phyloP scores from a whole-genome alignment of 2,797 vertebrate genomes.

The Dermochelys coriacea region DNA sequence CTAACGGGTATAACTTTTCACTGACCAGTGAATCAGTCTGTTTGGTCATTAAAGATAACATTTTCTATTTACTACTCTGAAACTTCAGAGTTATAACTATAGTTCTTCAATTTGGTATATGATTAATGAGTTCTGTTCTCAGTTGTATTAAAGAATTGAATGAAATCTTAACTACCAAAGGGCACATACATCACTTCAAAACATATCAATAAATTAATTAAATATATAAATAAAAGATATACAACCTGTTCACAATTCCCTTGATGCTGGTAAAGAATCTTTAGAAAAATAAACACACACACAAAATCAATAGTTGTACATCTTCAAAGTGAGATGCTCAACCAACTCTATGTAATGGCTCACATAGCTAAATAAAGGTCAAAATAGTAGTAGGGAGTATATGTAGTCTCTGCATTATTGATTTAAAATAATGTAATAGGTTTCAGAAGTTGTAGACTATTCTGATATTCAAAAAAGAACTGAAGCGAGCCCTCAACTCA shows the following conservation, averaged over 20 bases:
- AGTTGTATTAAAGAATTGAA: slow-evolving; percentile 70
- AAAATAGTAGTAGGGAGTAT: slow-evolving; percentile 43
- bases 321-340: slow-evolving; percentile 67
- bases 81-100: slow-evolving; percentile 58
- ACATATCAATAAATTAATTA: slow-evolving; percentile 61
- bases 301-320: slow-evolving; percentile 61
- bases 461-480: not conserved
- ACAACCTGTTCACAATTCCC: slow-evolving; percentile 43
- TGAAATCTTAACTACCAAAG: slow-evolving; percentile 71
- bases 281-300: slow-evolving; percentile 67
- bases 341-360: slow-evolving; percentile 40
- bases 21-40: slow-evolving; percentile 55
- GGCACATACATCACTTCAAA: slow-evolving; percentile 65
- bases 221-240: slow-evolving; percentile 54
- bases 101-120: slow-evolving; percentile 35
- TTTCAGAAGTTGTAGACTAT: slow-evolving; percentile 7
- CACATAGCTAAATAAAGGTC: slow-evolving; percentile 35
- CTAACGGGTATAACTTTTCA: slow-evolving; percentile 50
- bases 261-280: slow-evolving; percentile 42
- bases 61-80: slow-evolving; percentile 60
- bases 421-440: slow-evolving; percentile 46
- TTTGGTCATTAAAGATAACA: slow-evolving; percentile 61
- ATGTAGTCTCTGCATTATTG: slow-evolving; percentile 14
- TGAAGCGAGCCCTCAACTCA: not conserved
- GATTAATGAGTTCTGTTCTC: slow-evolving; percentile 70